Evolutionary conservation across 23 tunicate species (phyloP), one percentile per base, ranked within the genome.

Genomic region (Halocynthia aurantium): DNA sequence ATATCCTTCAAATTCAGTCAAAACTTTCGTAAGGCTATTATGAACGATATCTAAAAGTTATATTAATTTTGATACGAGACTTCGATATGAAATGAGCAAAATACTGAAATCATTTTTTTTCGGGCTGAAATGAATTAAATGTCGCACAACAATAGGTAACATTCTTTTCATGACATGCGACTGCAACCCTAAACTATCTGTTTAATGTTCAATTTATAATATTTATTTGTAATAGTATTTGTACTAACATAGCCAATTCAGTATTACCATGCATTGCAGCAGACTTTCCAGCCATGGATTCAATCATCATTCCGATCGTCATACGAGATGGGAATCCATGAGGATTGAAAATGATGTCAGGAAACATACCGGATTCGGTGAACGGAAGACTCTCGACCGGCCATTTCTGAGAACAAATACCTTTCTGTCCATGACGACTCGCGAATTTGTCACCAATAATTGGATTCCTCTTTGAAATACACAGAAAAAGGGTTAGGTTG

Each of bases 301-400:
- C 99, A 40, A 96, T 90, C 99, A 96, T 96, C 99, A 96, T 96
- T 62, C 99, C 99, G 66, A 96, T 92, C 9, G 99, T 96, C 99
- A 96, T 96, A 69, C 99, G 88, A 62, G 99, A 96, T 62, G 99
- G 99, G 68, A 96, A 96, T n/a, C 99, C 99, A 83, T 96, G 99
- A 55, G 99, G 99, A 67, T 96, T 96, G 76, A 96, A 96, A 0
- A 96, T 78, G 75, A 96, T 90, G 65, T 96, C 99, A 8, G 99
- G 99, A 57, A 62, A 62, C 85, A 89, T 78, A n/a, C 99, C 99
- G 55, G 82, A 72, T 58, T 96, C 96, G 8, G 99, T 86, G 72
- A 92, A 96, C 0, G 99, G 99, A 6, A 96, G 68, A 55, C 81
- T 87, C 56, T 82, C 88, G 31, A 76, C 70, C 12, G 92, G 93